These are phyloP conservation scores for Numida meleagris DNA, from an alignment of 2,113 vertebrate genomes.

Conservation along the genomic window DNA sequence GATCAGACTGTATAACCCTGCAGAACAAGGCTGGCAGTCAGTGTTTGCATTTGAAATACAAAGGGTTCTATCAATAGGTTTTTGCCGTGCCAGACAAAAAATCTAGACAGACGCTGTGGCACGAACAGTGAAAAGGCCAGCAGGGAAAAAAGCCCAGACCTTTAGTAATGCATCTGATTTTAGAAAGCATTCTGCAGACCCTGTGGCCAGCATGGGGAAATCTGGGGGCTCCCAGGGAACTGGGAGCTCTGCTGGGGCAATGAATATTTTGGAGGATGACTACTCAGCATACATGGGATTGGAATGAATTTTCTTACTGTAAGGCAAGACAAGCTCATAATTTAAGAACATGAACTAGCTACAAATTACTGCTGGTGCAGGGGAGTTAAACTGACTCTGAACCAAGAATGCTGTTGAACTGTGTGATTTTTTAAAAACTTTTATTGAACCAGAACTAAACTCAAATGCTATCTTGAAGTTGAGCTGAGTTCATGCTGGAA, in stretches of 20 bases:
- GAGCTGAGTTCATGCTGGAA: constrained; percentile 35
- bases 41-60: neutral
- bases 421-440: neutral
- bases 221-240: neutral
- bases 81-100: neutral
- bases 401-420: constrained; percentile 1
- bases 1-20: neutral
- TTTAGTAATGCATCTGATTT: neutral
- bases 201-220: neutral
- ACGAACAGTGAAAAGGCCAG: neutral
- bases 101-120: neutral
- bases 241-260: neutral
- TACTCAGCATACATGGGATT: neutral
- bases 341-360: constrained; percentile 2
- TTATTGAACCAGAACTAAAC: constrained; percentile 52
- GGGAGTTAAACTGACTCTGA: constrained; percentile 17
- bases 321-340: constrained; percentile 1
- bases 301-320: constrained; percentile 31
- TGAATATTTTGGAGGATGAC: neutral
- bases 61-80: neutral
- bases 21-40: neutral
- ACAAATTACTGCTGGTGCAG: neutral
- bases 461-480: constrained; percentile 17
- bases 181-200: neutral
- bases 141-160: neutral